phyloP scores from a whole-genome alignment of 2,888 invertebrate species.

The Eupithecia vulgata region DNA sequence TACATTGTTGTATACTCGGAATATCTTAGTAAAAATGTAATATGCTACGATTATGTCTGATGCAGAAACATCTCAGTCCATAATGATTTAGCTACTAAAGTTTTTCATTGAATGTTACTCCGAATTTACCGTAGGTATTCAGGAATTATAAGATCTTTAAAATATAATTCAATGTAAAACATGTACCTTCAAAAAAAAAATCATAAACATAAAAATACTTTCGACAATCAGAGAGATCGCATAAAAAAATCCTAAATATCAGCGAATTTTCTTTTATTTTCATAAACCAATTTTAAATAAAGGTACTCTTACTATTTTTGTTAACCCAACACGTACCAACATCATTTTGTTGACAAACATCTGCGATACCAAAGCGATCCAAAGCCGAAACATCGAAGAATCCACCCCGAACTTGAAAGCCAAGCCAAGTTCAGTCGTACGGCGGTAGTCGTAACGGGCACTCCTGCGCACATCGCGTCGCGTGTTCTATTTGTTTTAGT shows the following conservation, averaged over 20 bases:
- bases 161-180: no score
- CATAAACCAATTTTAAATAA: not conserved
- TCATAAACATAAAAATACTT: not conserved
- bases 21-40: not conserved
- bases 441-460: constrained; percentile 29
- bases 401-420: constrained; percentile 27
- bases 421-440: constrained; percentile 39
- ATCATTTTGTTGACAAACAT: not conserved
- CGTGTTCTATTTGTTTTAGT: constrained; percentile 19
- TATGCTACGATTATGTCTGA: not conserved
- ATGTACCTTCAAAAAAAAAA: not conserved
- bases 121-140: no score
- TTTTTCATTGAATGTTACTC: not conserved
- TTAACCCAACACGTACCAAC: not conserved
- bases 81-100: not conserved
- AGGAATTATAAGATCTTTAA: no score
- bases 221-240: not conserved
- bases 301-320: not conserved
- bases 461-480: constrained; percentile 29
- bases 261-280: not conserved
- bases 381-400: constrained; percentile 24
- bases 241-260: not conserved
- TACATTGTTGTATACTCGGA: not conserved
- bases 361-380: constrained; percentile 24
- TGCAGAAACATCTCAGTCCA: not conserved